Evolutionary conservation across 2,888 invertebrate genomes (phyloP).

Genomic region (Halocaridina rubra): DNA sequence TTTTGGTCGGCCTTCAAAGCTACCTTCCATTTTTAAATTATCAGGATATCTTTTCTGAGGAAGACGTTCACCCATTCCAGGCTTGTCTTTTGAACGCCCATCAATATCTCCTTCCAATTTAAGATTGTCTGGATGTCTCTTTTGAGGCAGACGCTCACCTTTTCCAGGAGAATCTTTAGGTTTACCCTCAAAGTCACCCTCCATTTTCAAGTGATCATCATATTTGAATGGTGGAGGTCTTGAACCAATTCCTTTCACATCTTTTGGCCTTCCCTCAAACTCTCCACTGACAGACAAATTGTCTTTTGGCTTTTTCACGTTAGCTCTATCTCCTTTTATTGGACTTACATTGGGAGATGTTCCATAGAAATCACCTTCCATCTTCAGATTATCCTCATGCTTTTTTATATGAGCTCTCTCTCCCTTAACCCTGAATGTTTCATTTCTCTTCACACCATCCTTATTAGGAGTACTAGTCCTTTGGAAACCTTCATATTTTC

Average conservation of each 20-base stretch:
- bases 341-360: conserved; percentile 55
- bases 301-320: conserved; percentile 70
- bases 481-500: conserved; percentile 64
- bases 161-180: conserved; percentile 69
- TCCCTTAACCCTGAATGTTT: conserved; percentile 58
- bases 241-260: conserved; percentile 65
- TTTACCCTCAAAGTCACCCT: conserved; percentile 66
- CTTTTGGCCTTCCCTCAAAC: conserved; percentile 64
- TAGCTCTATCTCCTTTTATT: conserved; percentile 64
- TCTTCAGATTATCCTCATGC: conserved; percentile 63
- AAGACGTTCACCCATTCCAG: conserved; percentile 49
- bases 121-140: conserved; percentile 57
- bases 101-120: conserved; percentile 68
- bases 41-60: conserved; percentile 57
- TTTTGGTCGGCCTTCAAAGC: conserved; percentile 40
- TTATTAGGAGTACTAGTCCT: conserved; percentile 52
- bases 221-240: conserved; percentile 39
- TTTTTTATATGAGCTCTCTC: conserved; percentile 52
- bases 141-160: conserved; percentile 63
- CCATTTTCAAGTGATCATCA: conserved; percentile 61
- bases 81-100: conserved; percentile 27
- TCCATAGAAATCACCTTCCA: conserved; percentile 57
- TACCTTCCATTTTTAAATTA: conserved; percentile 63
- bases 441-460: conserved; percentile 56
- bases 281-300: conserved; percentile 78